phyloP scores from a whole-genome alignment of 2,113 vertebrate genomes.

The Stercorarius parasiticus region DNA sequence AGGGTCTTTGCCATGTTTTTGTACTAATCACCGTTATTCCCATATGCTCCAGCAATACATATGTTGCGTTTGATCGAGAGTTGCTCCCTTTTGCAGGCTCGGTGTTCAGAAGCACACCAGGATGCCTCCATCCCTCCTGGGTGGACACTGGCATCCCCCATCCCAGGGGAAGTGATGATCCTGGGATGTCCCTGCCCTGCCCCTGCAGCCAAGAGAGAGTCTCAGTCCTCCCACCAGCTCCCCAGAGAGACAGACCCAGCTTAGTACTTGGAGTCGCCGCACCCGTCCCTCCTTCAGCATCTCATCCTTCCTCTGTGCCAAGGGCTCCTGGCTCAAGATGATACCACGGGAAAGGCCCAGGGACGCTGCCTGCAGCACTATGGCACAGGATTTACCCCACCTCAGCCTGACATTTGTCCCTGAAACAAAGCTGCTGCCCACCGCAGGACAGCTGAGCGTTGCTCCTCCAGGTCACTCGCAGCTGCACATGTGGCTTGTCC shows the following conservation, averaged over 20 bases:
- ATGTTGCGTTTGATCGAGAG: not conserved
- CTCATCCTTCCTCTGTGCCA: not conserved
- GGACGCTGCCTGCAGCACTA: not conserved
- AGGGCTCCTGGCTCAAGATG: not conserved
- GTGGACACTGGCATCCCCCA: too few relatives aligned
- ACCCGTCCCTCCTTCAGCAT: not conserved
- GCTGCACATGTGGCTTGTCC: rapidly evolving
- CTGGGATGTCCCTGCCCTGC: not conserved
- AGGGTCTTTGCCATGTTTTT: not conserved
- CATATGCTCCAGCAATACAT: not conserved
- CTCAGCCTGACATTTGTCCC: not conserved
- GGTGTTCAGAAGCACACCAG: not conserved
- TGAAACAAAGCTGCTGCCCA: too few relatives aligned
- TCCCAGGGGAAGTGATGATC: rapidly evolving
- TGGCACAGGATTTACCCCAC: too few relatives aligned
- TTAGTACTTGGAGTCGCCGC: not conserved
- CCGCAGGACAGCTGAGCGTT: rapidly evolving
- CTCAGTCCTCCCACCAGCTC: not conserved
- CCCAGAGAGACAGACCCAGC: not conserved
- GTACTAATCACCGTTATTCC: too few relatives aligned
- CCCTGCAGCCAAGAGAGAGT: not conserved
- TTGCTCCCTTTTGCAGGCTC: not conserved
- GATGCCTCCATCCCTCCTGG: not conserved
- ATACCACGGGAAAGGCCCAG: not conserved
- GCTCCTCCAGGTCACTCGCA: not conserved